phyloP scores from a whole-genome alignment of 1,140 invertebrate species.

The Penaeus chinensis region DNA sequence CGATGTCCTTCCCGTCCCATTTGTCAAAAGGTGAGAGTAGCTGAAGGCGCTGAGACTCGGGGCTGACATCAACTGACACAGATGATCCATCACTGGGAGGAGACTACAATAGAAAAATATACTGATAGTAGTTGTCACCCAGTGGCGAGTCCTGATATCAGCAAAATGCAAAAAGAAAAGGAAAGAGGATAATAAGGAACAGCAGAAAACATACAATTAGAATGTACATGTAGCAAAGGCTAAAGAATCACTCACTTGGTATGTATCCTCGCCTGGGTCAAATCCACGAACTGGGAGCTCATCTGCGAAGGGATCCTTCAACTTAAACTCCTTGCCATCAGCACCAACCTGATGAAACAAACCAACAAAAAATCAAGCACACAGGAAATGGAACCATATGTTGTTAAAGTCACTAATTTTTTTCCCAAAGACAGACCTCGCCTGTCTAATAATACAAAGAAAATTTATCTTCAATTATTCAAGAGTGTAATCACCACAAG shows the following conservation, averaged over 20 bases:
- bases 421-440: no score
- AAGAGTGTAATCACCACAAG: not conserved
- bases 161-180: not conserved
- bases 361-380: slow-evolving; percentile 4
- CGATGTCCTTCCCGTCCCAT: slow-evolving; percentile 96
- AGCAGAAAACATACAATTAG: not conserved
- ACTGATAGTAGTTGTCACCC: not conserved
- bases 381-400: not conserved
- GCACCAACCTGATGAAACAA: slow-evolving; percentile 62
- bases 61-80: slow-evolving; percentile 85
- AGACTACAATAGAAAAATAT: slow-evolving; percentile 30
- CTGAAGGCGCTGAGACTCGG: slow-evolving; percentile 93
- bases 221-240: not conserved
- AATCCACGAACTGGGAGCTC: slow-evolving; percentile 94
- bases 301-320: slow-evolving; percentile 90
- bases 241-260: slow-evolving; percentile 72
- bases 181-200: not conserved
- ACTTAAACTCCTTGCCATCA: slow-evolving; percentile 90
- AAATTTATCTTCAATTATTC: not conserved
- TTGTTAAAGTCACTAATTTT: no score
- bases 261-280: slow-evolving; percentile 97
- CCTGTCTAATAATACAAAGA: not conserved
- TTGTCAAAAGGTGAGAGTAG: slow-evolving; percentile 92
- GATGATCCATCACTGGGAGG: slow-evolving; percentile 71
- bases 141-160: not conserved